Evolutionary conservation across 2,888 invertebrate species (phyloP), one percentile per base, ranked within the genome.

Genomic region (Bimastos eiseni): DNA sequence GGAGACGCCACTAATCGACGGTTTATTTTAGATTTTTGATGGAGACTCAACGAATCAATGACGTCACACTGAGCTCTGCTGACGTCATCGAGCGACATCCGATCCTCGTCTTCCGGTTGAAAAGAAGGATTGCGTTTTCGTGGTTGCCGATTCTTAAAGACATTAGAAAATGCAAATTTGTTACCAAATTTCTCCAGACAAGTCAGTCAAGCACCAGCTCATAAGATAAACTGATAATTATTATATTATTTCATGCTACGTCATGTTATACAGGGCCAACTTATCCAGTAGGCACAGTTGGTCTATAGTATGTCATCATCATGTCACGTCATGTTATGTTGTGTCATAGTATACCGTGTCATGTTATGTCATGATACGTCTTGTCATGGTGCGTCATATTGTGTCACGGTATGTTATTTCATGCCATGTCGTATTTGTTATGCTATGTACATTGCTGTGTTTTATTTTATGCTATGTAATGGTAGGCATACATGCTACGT

Each of bases 61-160:
- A 86, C 86, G 86, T 86, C 86, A 37, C 86, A 17, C 19, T 86
- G 36, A 33, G 34, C 17, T 34, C 37, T 24, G 86, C 86, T 86
- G 86, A 86, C 86, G 33, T 86, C 86, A 86, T 86, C 86, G 86
- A 34, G 37, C 19, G n/a, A 86, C 86, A 86, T 86, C 86, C 86
- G 86, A 5, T 86, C 36, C 86, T 86, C 86, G 86, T 86, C 86
- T 86, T 86, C 37, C 86, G 86, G 37, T 33, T 86, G 86, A 86
- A 86, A 37, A 34, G 86, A 36, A 86, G 37, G 86, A 86, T 86
- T 36, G 6, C 1, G 1, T 5, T 24, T 13, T 21, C 86, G 19
- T 86, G 86, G 86, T 6, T 19, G 19, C 36, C 86, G 86, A 37
- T 86, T 86, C 24, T 86, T 13, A 17, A 86, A 24, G 86, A 86